Conservation (phyloP, 1,140 invertebrate species). For the Zophobas atratus region DNA sequence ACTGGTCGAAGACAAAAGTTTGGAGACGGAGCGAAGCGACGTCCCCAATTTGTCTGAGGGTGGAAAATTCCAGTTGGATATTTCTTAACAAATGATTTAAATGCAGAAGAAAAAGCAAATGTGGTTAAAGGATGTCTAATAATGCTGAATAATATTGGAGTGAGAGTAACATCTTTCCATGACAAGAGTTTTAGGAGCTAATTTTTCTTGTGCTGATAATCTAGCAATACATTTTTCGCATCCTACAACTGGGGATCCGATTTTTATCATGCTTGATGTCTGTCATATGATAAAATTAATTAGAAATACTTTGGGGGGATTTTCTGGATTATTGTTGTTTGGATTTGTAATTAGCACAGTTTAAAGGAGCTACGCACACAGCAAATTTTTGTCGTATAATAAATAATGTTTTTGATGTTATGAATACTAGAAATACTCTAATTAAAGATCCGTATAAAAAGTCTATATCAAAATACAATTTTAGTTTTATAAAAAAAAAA, state of each 20-base stretch:
- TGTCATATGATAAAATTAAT: conserved; percentile 67
- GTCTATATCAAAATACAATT: conserved; percentile 38
- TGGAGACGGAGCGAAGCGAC: too few relatives aligned
- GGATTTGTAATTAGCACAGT: conserved; percentile 49
- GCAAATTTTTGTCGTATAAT: conserved; percentile 54
- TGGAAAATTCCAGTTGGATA: conserved; percentile 64
- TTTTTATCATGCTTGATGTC: conserved; percentile 63
- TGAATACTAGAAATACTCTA: conserved; percentile 56
- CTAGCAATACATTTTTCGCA: conserved; percentile 62
- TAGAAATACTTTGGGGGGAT: conserved; percentile 61
- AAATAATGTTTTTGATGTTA: conserved; percentile 59
- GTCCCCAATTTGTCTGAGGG: conserved; percentile 39
- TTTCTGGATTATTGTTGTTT: conserved; percentile 51
- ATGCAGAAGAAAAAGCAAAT: conserved; percentile 55
- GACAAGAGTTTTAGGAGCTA: conserved; percentile 34
- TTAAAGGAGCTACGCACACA: conserved; percentile 53
- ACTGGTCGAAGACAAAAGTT: too few relatives aligned
- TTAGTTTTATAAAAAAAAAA: conserved; percentile 41
- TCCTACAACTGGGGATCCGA: conserved; percentile 54
- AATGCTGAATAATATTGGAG: conserved; percentile 55
- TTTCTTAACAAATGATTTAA: conserved; percentile 59
- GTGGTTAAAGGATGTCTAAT: conserved; percentile 57
- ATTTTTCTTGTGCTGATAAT: conserved; percentile 50
- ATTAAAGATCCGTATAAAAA: conserved; percentile 45
- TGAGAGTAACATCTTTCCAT: conserved; percentile 46